Evolutionary conservation across 2,888 invertebrate genomes (phyloP).

Genomic region (Seladonia tumulorum): DNA sequence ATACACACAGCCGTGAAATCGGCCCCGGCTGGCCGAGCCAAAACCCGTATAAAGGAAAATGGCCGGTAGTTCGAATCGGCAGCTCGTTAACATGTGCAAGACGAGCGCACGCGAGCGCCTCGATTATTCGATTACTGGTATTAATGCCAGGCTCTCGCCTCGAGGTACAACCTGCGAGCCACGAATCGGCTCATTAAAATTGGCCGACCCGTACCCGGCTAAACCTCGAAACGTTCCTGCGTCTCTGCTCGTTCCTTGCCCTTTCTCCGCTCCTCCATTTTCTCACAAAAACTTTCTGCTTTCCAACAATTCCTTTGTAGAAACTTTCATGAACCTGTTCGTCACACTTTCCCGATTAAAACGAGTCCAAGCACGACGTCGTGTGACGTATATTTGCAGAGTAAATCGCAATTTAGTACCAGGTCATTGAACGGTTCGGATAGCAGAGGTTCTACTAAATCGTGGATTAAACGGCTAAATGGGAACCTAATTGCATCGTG

Average conservation of each 20-base stretch:
- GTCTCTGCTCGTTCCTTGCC: neutral
- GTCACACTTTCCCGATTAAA: neutral
- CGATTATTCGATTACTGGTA: conserved; percentile 73
- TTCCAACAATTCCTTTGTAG: neutral
- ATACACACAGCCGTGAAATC: neutral
- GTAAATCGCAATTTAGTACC: neutral
- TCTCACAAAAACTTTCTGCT: neutral
- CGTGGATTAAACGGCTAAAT: neutral
- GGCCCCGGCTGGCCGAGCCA: neutral
- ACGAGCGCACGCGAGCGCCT: conserved; percentile 66
- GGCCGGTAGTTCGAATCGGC: conserved; percentile 68
- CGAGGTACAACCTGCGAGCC: conserved; percentile 59
- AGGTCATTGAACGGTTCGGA: neutral
- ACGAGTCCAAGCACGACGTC: too few relatives aligned
- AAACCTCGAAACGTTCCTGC: conserved; percentile 28
- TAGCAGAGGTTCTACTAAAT: neutral
- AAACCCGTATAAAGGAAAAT: conserved; percentile 24
- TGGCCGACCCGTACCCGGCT: conserved; percentile 24
- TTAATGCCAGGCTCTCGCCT: conserved; percentile 63
- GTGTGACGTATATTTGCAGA: neutral
- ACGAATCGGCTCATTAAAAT: conserved; percentile 47
- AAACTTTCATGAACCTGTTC: neutral
- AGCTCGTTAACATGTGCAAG: conserved; percentile 75
- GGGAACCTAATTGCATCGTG: neutral
- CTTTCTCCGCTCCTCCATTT: neutral